Evolutionary conservation across 2,888 invertebrate species (phyloP).

Genomic region (Maniola hyperantus): DNA sequence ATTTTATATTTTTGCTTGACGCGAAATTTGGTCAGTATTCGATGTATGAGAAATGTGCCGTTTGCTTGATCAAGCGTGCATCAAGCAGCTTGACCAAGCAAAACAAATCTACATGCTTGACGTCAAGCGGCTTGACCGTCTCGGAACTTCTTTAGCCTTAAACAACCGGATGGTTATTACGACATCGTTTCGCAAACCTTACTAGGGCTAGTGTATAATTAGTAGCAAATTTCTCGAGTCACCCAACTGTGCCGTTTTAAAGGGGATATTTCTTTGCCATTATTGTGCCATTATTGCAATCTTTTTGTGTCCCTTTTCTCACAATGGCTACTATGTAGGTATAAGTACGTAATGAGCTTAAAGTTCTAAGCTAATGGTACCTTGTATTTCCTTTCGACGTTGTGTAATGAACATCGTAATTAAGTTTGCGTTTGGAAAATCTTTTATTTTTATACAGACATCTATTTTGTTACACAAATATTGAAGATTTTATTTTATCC

Average conservation of each 20-base stretch:
- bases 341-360: constrained; percentile 32
- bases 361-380: constrained; percentile 22
- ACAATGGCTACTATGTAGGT: constrained; percentile 35
- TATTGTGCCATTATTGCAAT: constrained; percentile 35
- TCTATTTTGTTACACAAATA: background rate
- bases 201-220: constrained; percentile 30
- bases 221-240: constrained; percentile 37
- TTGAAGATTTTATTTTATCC: no score
- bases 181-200: constrained; percentile 8
- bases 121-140: no score
- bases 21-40: no score
- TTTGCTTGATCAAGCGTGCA: no score
- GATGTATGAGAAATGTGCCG: no score
- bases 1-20: no score
- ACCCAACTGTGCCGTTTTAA: constrained; percentile 37
- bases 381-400: constrained; percentile 7
- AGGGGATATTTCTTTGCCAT: constrained; percentile 35
- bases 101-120: no score
- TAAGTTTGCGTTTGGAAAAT: background rate
- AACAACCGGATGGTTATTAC: constrained; percentile 13
- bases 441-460: background rate
- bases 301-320: constrained; percentile 36
- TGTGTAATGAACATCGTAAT: background rate
- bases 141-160: no score
- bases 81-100: no score